These are phyloP conservation scores for Enoplosus armatus DNA, from an alignment of 2,797 vertebrate genomes.

Conservation along the genomic window DNA sequence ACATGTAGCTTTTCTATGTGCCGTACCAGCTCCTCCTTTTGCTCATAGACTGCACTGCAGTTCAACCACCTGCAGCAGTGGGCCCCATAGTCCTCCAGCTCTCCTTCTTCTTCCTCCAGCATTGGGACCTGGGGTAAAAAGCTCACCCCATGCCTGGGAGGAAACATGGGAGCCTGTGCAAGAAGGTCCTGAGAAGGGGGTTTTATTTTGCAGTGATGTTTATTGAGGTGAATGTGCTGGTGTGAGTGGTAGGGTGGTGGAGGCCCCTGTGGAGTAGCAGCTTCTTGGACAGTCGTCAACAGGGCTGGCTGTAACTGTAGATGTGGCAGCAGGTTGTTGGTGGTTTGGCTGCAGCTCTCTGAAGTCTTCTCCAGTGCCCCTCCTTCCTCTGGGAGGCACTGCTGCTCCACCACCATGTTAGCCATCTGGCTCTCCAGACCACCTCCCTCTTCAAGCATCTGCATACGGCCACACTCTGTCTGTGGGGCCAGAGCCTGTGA, in stretches of 20 bases:
- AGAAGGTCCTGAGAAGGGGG: conserved; percentile 47
- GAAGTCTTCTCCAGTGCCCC: conserved; percentile 61
- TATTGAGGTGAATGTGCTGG: conserved; percentile 82
- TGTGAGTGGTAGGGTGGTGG: conserved; percentile 94
- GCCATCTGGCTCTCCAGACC: conserved; percentile 84
- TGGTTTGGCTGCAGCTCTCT: conserved; percentile 76
- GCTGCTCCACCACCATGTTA: conserved; percentile 92
- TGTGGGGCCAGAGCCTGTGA: conserved; percentile 71
- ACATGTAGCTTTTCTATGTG: conserved; percentile 97
- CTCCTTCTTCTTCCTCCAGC: conserved; percentile 90
- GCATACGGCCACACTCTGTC: conserved; percentile 83
- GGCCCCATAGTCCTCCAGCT: conserved; percentile 84
- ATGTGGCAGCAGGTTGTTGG: conserved; percentile 75
- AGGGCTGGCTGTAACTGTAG: conserved; percentile 63
- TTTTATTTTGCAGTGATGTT: conserved; percentile 59
- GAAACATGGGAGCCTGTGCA: conserved; percentile 35
- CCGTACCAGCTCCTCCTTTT: conserved; percentile 94
- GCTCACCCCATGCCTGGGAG: conserved; percentile 68
- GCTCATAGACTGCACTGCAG: conserved; percentile 89
- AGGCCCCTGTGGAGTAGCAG: conserved; percentile 84
- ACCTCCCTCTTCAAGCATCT: conserved; percentile 86
- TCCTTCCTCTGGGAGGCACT: conserved; percentile 74
- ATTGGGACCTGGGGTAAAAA: conserved; percentile 78
- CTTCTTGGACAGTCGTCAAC: conserved; percentile 62
- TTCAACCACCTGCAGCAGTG: conserved; percentile 93